These are phyloP conservation scores for Campodea augens DNA, from an alignment of 1,140 invertebrate species.

Conservation along the genomic window DNA sequence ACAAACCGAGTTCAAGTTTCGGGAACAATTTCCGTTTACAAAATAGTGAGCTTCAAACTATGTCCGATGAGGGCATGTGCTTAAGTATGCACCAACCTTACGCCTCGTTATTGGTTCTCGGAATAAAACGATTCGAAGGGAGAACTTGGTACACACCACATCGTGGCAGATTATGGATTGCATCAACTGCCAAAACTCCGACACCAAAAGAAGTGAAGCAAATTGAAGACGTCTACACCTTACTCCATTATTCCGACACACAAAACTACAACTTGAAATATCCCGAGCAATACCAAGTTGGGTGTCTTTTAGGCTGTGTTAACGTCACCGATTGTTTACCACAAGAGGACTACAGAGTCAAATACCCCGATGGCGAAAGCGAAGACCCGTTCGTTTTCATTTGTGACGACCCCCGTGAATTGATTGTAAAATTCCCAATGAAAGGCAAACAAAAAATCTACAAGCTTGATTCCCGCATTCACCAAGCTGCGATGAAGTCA, in stretches of 20 bases:
- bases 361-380: conserved; percentile 66
- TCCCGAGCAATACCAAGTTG: conserved; percentile 61
- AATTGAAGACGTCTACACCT: too few relatives aligned
- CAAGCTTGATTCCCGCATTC: background rate
- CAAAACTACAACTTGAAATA: too few relatives aligned
- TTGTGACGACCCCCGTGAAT: conserved; percentile 60
- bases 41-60: conserved; percentile 65
- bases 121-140: conserved; percentile 90
- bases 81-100: conserved; percentile 92
- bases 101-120: conserved; percentile 72
- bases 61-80: conserved; percentile 72
- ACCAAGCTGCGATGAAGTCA: background rate
- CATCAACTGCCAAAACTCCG: conserved; percentile 62
- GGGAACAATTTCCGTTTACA: too few relatives aligned
- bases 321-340: conserved; percentile 61
- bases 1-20: too few relatives aligned
- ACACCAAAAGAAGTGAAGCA: too few relatives aligned
- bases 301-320: conserved; percentile 79
- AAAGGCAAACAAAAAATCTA: conserved; percentile 86
- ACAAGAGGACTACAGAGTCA: conserved; percentile 64
- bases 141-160: conserved; percentile 81
- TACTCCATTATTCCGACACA: too few relatives aligned
- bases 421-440: conserved; percentile 71
- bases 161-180: conserved; percentile 85
- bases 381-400: conserved; percentile 82